Evolutionary conservation across 2,797 vertebrate genomes (phyloP), one percentile per base, ranked within the genome.

Genomic region (Rhinoraja longicauda): DNA sequence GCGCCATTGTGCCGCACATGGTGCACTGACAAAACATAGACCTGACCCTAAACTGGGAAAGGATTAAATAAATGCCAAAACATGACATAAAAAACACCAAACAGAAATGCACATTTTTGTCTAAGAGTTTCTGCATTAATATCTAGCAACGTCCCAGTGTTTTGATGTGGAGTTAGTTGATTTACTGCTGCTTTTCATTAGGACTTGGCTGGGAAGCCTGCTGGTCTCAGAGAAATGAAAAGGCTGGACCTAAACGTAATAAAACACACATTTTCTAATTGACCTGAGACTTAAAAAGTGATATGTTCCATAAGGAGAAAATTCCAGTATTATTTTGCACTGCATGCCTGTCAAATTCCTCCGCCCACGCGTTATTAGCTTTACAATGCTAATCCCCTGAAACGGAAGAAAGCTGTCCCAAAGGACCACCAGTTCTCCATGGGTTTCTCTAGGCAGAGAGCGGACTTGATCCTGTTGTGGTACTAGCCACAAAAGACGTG

Each of bases 251-350:
- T 32, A 15, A 88, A 36, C n/a, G 10, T 88, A 88, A 88, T 88
- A 88, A 88, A 88, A 88, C 84, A 88, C 84, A 88, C 84, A 88
- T 88, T 88, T 67, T 32, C 84, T 67, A 88, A 88, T 88, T 88
- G 84, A 88, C 84, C n/a, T 88, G 84, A 67, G 59, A 88, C 59
- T 88, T 19, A 88, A 88, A 45, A 67, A 88, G 8, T 88, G 84
- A 88, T 88, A 29, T 88, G 62, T 88, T 67, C 84, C 84, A 88
- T 64, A 88, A 88, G 84, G 84, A 88, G n/a, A 32, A 88, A 88
- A 88, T 88, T 88, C 59, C 84, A 64, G 67, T 67, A 88, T 88
- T 32, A 67, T 88, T 88, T 67, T 88, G 59, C 15, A 88, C 62
- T 88, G 62, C 59, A 88, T 64, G 62, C 84, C 59, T 26, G 36